A percentile compares a stretch with the other conserved stretches of the same genome.
Evolutionary conservation across 2,888 invertebrate species (phyloP).

Genomic region (Oxycera nigricornis): DNA sequence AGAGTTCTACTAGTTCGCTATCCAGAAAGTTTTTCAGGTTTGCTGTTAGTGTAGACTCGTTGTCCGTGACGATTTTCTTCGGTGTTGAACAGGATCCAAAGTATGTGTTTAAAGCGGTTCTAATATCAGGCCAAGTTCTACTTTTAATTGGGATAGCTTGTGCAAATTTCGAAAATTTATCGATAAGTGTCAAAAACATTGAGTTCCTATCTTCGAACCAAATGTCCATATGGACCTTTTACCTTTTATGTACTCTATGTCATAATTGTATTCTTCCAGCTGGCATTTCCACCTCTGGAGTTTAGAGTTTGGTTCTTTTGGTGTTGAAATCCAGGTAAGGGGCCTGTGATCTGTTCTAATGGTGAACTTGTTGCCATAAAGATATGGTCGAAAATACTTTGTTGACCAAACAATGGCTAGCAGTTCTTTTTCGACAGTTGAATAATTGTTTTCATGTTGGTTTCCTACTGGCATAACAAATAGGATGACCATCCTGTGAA

Average conservation of each 20-base stretch:
- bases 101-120: neutral
- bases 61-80: neutral
- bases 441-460: conserved; percentile 44
- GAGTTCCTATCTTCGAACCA: neutral
- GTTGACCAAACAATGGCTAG: conserved; percentile 44
- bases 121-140: neutral
- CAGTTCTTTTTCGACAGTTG: conserved; percentile 10
- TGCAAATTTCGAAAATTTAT: conserved; percentile 39
- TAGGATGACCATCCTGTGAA: conserved; percentile 47
- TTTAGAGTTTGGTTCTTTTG: conserved; percentile 17
- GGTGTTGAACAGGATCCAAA: neutral
- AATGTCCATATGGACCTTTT: neutral
- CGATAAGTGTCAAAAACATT: conserved; percentile 41
- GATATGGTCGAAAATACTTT: conserved; percentile 46
- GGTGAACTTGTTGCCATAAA: conserved; percentile 42
- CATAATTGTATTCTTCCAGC: neutral
- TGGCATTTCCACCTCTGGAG: neutral
- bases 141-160: too few relatives aligned
- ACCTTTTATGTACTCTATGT: conserved; percentile 6
- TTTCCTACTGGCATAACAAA: conserved; percentile 46
- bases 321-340: neutral
- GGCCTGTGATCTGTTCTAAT: conserved; percentile 44
- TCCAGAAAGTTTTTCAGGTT: neutral
- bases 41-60: neutral
- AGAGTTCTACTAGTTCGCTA: neutral